Evolutionary conservation across 2,888 invertebrate genomes (phyloP).

Genomic region (Seladonia tumulorum): DNA sequence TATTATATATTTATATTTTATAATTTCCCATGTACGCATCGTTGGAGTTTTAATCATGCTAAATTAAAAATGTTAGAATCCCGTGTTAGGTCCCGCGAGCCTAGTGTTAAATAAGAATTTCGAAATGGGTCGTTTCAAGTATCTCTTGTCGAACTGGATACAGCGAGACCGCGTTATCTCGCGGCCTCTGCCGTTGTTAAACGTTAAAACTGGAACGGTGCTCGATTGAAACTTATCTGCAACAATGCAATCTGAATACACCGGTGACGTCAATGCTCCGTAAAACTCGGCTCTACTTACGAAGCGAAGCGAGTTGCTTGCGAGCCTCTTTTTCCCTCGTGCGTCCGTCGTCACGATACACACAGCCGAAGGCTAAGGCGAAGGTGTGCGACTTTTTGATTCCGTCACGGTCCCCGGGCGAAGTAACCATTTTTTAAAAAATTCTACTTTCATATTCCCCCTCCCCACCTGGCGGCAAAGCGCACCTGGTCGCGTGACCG

Average conservation of each 20-base stretch:
- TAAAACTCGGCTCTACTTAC: conserved; percentile 57
- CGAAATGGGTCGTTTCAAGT: background rate
- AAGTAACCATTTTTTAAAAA: background rate
- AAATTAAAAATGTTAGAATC: too few species aligned
- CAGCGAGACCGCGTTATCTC: conserved; percentile 40
- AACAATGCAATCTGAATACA: conserved; percentile 65
- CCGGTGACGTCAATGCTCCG: conserved; percentile 67
- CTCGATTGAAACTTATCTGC: conserved; percentile 64
- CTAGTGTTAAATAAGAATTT: background rate
- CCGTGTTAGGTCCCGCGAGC: too few species aligned
- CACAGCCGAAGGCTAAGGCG: conserved; percentile 29
- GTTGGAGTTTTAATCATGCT: too few species aligned
- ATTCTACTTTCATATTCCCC: background rate
- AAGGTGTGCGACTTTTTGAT: conserved; percentile 29
- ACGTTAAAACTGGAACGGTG: conserved; percentile 58
- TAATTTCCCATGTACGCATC: too few species aligned
- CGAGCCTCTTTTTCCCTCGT: conserved; percentile 43
- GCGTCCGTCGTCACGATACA: background rate
- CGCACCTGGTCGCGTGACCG: background rate
- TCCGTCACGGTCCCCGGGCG: background rate
- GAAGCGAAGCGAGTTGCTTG: conserved; percentile 39
- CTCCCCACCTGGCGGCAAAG: background rate
- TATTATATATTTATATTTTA: too few species aligned
- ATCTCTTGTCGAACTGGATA: conserved; percentile 29
- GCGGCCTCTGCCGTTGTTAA: conserved; percentile 24